Conservation (phyloP, 2,888 invertebrate species). For the Maniola hyperantus region DNA sequence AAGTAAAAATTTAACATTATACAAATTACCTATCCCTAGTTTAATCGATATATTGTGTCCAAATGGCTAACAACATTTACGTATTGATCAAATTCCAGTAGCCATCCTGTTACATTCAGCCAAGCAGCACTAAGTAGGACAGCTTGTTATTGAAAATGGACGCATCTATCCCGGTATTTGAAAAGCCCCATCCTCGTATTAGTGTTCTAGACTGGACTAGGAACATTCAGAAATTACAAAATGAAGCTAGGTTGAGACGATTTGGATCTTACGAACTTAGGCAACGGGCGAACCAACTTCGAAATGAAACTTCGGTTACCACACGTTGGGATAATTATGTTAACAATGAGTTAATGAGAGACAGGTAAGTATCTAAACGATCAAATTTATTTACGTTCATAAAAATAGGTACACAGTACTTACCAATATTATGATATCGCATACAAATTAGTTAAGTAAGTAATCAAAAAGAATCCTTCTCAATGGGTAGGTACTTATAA, state of each 20-base stretch:
- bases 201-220: constrained; percentile 90
- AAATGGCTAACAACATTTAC: background rate
- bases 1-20: no score
- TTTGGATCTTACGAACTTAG: constrained; percentile 87
- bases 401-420: no score
- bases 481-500: no score
- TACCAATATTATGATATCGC: no score
- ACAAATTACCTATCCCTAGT: background rate
- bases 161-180: constrained; percentile 77
- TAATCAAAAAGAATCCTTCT: no score
- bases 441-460: no score
- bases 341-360: constrained; percentile 87
- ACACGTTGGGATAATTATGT: constrained; percentile 90
- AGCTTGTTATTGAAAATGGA: constrained; percentile 56
- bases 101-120: background rate
- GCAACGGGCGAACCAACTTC: constrained; percentile 86
- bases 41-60: background rate
- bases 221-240: constrained; percentile 87
- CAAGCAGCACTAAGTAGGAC: background rate
- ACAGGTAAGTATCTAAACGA: constrained; percentile 84
- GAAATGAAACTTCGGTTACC: constrained; percentile 88
- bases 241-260: constrained; percentile 86
- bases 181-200: constrained; percentile 86
- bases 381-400: no score
- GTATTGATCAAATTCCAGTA: constrained; percentile 27